A percentile compares a stretch with the other conserved stretches of the same genome.
Conservation (phyloP, 2,113 vertebrate species). For the Xenopus tropicalis region UCB_Xtro_10.0 CM004444.2:128486501-128487000, state of each 20-base stretch:
- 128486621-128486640: constrained; percentile 30
- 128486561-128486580: constrained; percentile 31
- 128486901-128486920: constrained; percentile 37
- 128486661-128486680: constrained; percentile 29
- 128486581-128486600: constrained; percentile 13
- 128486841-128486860: constrained; percentile 32
- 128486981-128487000: constrained; percentile 44
- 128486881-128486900: constrained; percentile 40
- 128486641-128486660: constrained; percentile 23
- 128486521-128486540: constrained; percentile 29
- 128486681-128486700: constrained; percentile 35
- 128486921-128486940: constrained; percentile 41
- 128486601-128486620: constrained; percentile 7
- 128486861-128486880: constrained; percentile 41
- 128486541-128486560: constrained; percentile 22
- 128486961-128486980: constrained; percentile 38
- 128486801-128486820: constrained; percentile 13
- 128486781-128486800: constrained; percentile 29
- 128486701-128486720: constrained; percentile 20
- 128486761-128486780: constrained; percentile 17
- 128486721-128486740: constrained; percentile 18
- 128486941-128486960: constrained; percentile 43
- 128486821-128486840: constrained; percentile 30
- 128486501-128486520: constrained; percentile 39
- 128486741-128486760: constrained; percentile 17